Evolutionary conservation across 1,140 invertebrate genomes (phyloP).

Genomic region (Drosophila lini): DNA sequence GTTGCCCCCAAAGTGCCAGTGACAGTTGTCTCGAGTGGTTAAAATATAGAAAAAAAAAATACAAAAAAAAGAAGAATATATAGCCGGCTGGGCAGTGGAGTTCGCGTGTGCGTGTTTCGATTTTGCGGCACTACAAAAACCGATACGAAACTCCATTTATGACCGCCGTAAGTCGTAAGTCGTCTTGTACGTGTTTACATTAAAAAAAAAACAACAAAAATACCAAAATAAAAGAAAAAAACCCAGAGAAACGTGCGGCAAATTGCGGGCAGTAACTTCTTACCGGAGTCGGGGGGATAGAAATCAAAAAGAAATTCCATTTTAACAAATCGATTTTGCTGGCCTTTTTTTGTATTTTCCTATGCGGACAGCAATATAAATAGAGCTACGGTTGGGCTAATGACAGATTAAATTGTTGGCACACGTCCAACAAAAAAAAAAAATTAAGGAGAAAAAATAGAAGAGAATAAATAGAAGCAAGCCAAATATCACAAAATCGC

Average conservation of each 20-base stretch:
- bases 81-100: conserved; percentile 37
- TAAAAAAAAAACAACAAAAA: conserved; percentile 12
- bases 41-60: neutral
- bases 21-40: conserved; percentile 68
- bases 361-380: conserved; percentile 60
- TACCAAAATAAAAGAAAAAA: neutral
- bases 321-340: conserved; percentile 72
- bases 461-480: conserved; percentile 11
- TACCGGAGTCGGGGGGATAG: neutral
- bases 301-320: conserved; percentile 68
- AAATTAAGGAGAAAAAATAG: conserved; percentile 17
- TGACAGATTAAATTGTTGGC: conserved; percentile 78
- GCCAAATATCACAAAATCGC: conserved; percentile 22
- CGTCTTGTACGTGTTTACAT: conserved; percentile 68
- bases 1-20: conserved; percentile 58
- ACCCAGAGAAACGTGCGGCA: conserved; percentile 56
- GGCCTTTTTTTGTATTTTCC: conserved; percentile 35
- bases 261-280: conserved; percentile 33
- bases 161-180: conserved; percentile 39
- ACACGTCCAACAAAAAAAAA: conserved; percentile 11
- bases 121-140: conserved; percentile 54
- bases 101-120: conserved; percentile 72
- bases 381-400: conserved; percentile 56
- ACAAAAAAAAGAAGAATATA: neutral
- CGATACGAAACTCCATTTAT: conserved; percentile 66